Evolutionary conservation across 2,888 invertebrate genomes (phyloP).

Genomic region (Anoplius nigerrimus): DNA sequence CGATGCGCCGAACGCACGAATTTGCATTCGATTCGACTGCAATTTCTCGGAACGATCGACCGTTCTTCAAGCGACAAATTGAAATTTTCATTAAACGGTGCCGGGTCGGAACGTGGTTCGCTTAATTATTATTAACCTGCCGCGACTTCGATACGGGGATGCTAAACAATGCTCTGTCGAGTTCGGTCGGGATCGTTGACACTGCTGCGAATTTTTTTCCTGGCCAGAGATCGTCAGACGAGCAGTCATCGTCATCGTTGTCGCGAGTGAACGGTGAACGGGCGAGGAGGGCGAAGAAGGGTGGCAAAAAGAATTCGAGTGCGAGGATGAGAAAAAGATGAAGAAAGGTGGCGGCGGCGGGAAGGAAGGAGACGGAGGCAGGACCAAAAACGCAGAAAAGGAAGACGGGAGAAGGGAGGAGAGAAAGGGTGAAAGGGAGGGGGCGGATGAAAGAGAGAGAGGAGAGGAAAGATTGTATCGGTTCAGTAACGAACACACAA

Average conservation of each 20-base stretch:
- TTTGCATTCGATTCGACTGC: too few relatives aligned
- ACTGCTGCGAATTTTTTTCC: too few relatives aligned
- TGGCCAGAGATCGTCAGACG: too few relatives aligned
- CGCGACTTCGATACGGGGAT: not conserved
- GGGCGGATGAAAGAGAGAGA: conserved; percentile 37
- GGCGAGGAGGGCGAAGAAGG: not conserved
- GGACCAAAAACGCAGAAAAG: conserved; percentile 2
- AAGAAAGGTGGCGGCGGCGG: conserved; percentile 20
- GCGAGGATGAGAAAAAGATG: conserved; percentile 31
- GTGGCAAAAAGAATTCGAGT: conserved; percentile 2
- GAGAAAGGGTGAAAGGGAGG: conserved; percentile 21
- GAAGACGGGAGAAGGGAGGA: conserved; percentile 9
- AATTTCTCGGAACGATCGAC: too few relatives aligned
- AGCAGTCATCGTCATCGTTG: too few relatives aligned
- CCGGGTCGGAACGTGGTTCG: too few relatives aligned
- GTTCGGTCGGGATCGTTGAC: too few relatives aligned
- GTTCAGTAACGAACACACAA: conserved; percentile 55
- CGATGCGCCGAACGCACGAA: not conserved
- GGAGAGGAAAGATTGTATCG: conserved; percentile 49
- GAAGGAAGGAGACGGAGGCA: conserved; percentile 19
- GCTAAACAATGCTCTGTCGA: too few relatives aligned
- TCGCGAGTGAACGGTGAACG: not conserved
- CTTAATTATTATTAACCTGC: not conserved
- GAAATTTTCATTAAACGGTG: too few relatives aligned
- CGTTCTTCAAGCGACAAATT: too few relatives aligned